Base-by-base conservation (phyloP, 1,140 invertebrate genomes). In the Penaeus chinensis region DNA sequence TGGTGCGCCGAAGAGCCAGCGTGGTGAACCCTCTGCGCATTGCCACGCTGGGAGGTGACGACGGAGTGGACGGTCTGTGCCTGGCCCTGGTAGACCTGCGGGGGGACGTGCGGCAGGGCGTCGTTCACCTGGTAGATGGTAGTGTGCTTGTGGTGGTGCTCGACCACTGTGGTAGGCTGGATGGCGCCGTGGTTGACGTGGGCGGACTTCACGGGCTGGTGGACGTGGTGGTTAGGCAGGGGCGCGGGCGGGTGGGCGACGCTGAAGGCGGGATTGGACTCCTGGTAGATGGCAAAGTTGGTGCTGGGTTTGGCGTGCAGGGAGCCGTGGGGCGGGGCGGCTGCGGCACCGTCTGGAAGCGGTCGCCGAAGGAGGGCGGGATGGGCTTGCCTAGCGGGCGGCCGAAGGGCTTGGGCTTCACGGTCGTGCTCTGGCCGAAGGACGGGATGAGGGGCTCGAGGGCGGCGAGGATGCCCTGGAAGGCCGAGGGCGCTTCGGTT, bases 61-160 rank as follows among this genome's bases (percentile, higher is more conserved):
- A 81, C 79, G 19, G 81, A 37, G 20, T 85, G 65, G 18, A 54
- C 54, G 16, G 63, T 76, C 63, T 81, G 76, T 2, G 37, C 24
- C 32, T 24, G 16, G 13, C 54, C 47, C 37, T 85, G 66, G 7
- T 18, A 20, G 42, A 61, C 82, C 24, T 77, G 63, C 24, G 65
- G 20, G 22, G 24, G 37, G 69, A 19, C 19, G 69, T 74, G 24
- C 2, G 69, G 16, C 16, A 37, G 22, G 24, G 19, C 78, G 54
- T 32, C 60, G 7, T 81, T 60, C 27, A 77, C 89, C 60, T 90
- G n/a, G 83, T 90, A 89, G 66, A 90, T 66, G 77, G 88, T 87
- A 47, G 89, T 90, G 85, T 90, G 89, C 18, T 80, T 82, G 62
- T 90, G 89, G 24, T 84, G 66, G 63, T 90, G 89, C 47, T 90